phyloP scores from a whole-genome alignment of 2,888 invertebrate species.

The Achlya flavicornis region DNA sequence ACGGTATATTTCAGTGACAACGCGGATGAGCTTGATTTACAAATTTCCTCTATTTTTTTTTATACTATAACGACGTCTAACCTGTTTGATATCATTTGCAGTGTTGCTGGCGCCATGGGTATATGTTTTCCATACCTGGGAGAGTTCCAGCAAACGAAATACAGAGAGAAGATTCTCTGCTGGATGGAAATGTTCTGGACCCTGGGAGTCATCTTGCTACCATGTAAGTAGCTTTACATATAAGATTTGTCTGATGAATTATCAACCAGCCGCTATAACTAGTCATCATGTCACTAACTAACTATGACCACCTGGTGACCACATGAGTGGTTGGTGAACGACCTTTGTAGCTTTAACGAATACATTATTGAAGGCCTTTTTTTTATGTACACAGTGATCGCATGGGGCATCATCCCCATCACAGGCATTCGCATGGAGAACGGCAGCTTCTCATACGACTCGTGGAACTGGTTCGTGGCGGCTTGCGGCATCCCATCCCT shows the following conservation, averaged over 20 bases:
- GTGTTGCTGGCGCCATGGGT: conserved; percentile 92
- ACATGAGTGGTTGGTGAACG: not conserved
- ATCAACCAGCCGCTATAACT: no score
- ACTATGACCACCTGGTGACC: no score
- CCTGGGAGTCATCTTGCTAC: conserved; percentile 88
- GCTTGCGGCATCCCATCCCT: conserved; percentile 89
- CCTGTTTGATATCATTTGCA: conserved; percentile 50
- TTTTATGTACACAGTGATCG: conserved; percentile 85
- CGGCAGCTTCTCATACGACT: conserved; percentile 87
- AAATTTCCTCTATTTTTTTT: no score
- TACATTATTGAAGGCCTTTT: not conserved
- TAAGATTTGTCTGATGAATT: not conserved
- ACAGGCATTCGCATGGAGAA: conserved; percentile 84
- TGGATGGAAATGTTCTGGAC: conserved; percentile 96
- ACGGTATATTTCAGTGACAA: no score
- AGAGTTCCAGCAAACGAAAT: conserved; percentile 91
- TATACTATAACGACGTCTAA: no score
- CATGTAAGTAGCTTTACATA: conserved; percentile 79
- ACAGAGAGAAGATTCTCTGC: conserved; percentile 91
- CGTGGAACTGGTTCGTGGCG: conserved; percentile 92
- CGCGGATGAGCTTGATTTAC: no score
- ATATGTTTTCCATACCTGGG: conserved; percentile 92
- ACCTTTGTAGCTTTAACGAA: not conserved
- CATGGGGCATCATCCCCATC: conserved; percentile 91
- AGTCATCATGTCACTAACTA: no score